phyloP scores from a whole-genome alignment of 2,888 invertebrate species.

The Ochropleura plecta region DNA sequence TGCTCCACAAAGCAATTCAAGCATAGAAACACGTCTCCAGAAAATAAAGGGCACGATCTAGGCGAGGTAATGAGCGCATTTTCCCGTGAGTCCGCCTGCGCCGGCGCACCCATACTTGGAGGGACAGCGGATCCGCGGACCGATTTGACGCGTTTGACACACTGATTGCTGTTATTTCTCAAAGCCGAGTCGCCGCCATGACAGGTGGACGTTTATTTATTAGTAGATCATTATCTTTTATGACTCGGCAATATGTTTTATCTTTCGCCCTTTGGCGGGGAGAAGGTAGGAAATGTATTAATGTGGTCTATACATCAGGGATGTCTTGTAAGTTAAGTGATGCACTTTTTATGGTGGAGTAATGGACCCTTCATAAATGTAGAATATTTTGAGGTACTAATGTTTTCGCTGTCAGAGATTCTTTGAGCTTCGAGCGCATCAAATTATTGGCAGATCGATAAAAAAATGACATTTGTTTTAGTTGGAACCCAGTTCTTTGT shows the following conservation, averaged over 20 bases:
- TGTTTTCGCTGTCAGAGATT: background rate
- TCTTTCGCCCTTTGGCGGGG: conserved; percentile 59
- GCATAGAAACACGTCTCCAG: conserved; percentile 25
- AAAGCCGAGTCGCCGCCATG: conserved; percentile 67
- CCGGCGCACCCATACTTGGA: conserved; percentile 69
- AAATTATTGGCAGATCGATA: background rate
- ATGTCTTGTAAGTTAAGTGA: conserved; percentile 31
- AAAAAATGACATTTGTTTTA: no score
- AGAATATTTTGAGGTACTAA: conserved; percentile 8
- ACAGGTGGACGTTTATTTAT: conserved; percentile 69
- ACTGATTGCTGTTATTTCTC: conserved; percentile 72
- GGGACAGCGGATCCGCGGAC: conserved; percentile 65
- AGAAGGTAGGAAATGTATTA: conserved; percentile 50
- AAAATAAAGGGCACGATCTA: conserved; percentile 54
- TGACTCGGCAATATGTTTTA: conserved; percentile 63
- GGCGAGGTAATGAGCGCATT: conserved; percentile 65
- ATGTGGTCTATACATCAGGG: conserved; percentile 54
- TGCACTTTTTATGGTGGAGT: conserved; percentile 25
- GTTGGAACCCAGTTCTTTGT: no score
- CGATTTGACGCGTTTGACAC: conserved; percentile 70
- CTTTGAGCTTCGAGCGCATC: background rate
- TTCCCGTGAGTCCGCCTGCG: conserved; percentile 57
- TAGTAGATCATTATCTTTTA: conserved; percentile 67
- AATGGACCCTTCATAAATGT: conserved; percentile 20
- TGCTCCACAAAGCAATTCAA: conserved; percentile 4